These are phyloP conservation scores for Scolopax rusticola DNA, from an alignment of 2,797 vertebrate species.

Conservation along the genomic window DNA sequence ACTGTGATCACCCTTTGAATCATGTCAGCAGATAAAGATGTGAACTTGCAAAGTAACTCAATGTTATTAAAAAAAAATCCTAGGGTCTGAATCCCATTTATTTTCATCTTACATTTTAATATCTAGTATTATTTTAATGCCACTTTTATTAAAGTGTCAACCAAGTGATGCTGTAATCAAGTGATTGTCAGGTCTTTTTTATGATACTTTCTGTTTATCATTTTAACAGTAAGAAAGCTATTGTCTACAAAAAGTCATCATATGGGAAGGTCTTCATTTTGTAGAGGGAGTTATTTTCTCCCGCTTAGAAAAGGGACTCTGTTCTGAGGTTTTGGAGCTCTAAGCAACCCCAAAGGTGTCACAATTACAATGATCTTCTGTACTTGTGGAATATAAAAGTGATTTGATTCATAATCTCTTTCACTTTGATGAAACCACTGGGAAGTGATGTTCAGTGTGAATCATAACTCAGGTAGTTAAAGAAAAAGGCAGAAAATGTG, in stretches of 20 bases:
- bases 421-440: not conserved
- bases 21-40: not conserved
- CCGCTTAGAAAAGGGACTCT: not conserved
- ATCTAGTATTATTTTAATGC: slow-evolving; percentile 48
- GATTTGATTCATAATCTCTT: not conserved
- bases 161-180: slow-evolving; percentile 36
- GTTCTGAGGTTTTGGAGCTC: not conserved
- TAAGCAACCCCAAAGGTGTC: not conserved
- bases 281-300: not conserved
- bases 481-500: not conserved
- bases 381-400: not conserved
- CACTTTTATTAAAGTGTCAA: slow-evolving; percentile 69
- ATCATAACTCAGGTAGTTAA: slow-evolving; percentile 23
- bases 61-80: not conserved
- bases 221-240: slow-evolving; percentile 54
- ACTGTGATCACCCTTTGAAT: not conserved
- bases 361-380: not conserved
- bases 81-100: slow-evolving; percentile 42
- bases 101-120: slow-evolving; percentile 65
- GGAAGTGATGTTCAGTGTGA: not conserved
- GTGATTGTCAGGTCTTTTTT: slow-evolving; percentile 27
- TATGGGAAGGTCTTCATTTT: not conserved
- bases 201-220: slow-evolving; percentile 49
- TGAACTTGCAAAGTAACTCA: not conserved
- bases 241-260: not conserved